Conservation (phyloP, 2,888 invertebrate genomes). For the Phengaris arion region DNA sequence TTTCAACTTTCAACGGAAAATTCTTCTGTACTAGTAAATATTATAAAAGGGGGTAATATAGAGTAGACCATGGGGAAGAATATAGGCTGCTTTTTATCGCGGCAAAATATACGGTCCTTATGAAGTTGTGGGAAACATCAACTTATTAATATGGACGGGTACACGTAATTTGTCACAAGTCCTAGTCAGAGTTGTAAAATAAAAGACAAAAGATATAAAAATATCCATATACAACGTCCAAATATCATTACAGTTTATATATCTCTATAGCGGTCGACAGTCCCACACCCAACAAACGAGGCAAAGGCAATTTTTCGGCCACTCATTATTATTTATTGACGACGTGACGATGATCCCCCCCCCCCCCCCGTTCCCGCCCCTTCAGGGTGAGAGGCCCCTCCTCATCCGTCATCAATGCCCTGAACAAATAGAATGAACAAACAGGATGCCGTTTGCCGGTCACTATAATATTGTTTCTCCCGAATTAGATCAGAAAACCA, state of each 20-base stretch:
- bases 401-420: not conserved
- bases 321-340: slow-evolving; percentile 17
- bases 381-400: not conserved
- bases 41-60: too few relatives aligned
- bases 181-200: not conserved
- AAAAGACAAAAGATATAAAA: not conserved
- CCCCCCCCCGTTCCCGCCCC: not conserved
- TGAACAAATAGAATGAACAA: slow-evolving; percentile 11
- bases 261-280: not conserved
- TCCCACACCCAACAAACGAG: not conserved
- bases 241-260: not conserved
- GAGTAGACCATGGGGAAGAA: too few relatives aligned
- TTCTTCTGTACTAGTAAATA: too few relatives aligned
- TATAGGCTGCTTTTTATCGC: too few relatives aligned
- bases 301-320: slow-evolving; percentile 2
- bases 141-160: too few relatives aligned
- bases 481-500: not conserved
- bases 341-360: not conserved
- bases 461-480: not conserved
- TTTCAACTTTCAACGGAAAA: too few relatives aligned
- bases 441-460: slow-evolving; percentile 1
- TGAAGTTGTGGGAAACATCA: too few relatives aligned
- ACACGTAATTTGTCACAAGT: too few relatives aligned
- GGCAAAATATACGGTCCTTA: too few relatives aligned
- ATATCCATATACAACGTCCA: not conserved